These are phyloP conservation scores for Drosophila nigrodunni DNA, from an alignment of 1,140 invertebrate species.

Conservation along the genomic window DNA sequence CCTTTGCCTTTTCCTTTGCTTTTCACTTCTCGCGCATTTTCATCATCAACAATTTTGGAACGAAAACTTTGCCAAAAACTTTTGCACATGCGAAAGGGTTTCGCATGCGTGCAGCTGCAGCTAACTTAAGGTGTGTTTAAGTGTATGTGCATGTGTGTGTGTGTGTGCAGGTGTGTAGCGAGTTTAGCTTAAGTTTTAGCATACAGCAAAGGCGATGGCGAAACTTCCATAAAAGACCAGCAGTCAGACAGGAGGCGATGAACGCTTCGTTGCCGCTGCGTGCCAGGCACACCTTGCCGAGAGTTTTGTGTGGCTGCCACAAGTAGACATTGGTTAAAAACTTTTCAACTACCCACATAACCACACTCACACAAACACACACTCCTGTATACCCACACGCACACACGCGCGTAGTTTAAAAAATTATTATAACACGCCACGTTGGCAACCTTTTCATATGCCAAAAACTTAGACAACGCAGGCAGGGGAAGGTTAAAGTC, in stretches of 20 bases:
- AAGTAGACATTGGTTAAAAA: constrained; percentile 82
- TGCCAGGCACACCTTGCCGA: constrained; percentile 75
- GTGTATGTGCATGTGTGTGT: constrained; percentile 5
- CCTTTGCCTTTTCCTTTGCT: not conserved
- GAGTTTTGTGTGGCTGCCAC: constrained; percentile 60
- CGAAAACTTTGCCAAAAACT: constrained; percentile 74
- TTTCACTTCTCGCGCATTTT: constrained; percentile 60
- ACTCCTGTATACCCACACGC: not conserved
- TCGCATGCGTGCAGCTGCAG: constrained; percentile 78
- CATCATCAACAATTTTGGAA: constrained; percentile 74
- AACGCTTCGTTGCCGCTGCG: constrained; percentile 51
- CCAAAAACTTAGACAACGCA: constrained; percentile 72
- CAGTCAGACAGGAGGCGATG: constrained; percentile 69
- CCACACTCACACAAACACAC: constrained; percentile 24
- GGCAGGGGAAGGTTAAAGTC: not conserved
- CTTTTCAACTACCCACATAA: constrained; percentile 67
- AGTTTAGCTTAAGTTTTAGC: constrained; percentile 83
- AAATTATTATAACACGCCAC: constrained; percentile 83
- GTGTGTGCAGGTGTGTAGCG: constrained; percentile 32
- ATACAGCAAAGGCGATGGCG: constrained; percentile 58
- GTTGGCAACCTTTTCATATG: constrained; percentile 83
- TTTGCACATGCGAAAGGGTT: constrained; percentile 78
- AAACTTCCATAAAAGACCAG: constrained; percentile 79
- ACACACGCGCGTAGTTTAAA: constrained; percentile 63
- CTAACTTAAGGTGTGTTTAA: constrained; percentile 22